Conservation (phyloP, 2,113 vertebrate genomes). For the Oryzias woworae region DNA sequence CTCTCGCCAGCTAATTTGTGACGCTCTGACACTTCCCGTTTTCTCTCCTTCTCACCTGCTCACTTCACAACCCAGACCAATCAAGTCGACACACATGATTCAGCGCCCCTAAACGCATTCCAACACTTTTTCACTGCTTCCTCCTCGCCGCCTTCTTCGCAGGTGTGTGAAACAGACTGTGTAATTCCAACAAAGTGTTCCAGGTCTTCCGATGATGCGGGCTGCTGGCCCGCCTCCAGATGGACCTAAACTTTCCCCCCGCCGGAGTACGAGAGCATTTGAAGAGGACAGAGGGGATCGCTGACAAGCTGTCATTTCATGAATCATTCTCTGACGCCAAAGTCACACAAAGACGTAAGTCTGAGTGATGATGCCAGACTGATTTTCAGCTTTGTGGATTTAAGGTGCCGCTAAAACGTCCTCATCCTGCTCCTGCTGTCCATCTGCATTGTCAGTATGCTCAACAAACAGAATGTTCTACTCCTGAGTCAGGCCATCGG, state of each 20-base stretch:
- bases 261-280: slow-evolving; percentile 23
- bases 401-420: neutral
- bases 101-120: slow-evolving; percentile 48
- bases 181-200: slow-evolving; percentile 26
- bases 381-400: neutral
- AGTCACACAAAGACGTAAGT: neutral
- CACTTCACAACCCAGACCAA: slow-evolving; percentile 38
- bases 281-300: slow-evolving; percentile 17
- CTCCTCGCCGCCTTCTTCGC: slow-evolving; percentile 13
- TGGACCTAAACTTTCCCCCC: slow-evolving; percentile 33
- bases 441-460: too few relatives aligned
- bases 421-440: neutral
- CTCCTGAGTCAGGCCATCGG: too few relatives aligned
- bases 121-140: slow-evolving; percentile 45
- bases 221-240: slow-evolving; percentile 49
- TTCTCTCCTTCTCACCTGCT: slow-evolving; percentile 58
- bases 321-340: slow-evolving; percentile 43
- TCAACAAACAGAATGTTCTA: too few relatives aligned
- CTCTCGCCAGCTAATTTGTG: slow-evolving; percentile 56
- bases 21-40: slow-evolving; percentile 41
- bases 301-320: slow-evolving; percentile 30
- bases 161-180: slow-evolving; percentile 31
- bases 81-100: slow-evolving; percentile 43
- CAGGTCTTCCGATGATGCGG: slow-evolving; percentile 51
- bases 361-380: slow-evolving; percentile 2